Evolutionary conservation across 2,888 invertebrate species (phyloP).

Genomic region (Carterocephalus palaemon): DNA sequence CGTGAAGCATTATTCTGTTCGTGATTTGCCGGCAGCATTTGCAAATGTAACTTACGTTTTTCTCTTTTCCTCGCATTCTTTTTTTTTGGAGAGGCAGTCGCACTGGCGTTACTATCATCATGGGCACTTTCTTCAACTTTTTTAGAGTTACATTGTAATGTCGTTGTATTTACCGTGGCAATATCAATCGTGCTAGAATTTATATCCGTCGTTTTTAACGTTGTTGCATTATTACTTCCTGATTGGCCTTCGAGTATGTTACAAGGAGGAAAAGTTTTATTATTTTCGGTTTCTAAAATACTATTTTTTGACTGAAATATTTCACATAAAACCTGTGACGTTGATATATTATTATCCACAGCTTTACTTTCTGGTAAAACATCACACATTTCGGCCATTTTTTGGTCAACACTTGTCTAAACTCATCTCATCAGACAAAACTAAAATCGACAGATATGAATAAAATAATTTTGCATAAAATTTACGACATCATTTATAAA

Average conservation of each 20-base stretch:
- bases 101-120: constrained; percentile 1
- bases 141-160: neutral
- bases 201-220: neutral
- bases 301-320: constrained; percentile 22
- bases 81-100: constrained; percentile 37
- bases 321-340: constrained; percentile 32
- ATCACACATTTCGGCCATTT: constrained; percentile 47
- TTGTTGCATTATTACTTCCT: neutral
- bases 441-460: constrained; percentile 67
- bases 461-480: constrained; percentile 98
- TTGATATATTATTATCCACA: constrained; percentile 41
- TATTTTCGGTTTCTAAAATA: constrained; percentile 30
- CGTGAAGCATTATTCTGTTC: constrained; percentile 31
- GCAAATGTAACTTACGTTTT: constrained; percentile 45
- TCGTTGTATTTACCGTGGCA: neutral
- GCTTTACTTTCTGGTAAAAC: constrained; percentile 41
- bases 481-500: too few species aligned
- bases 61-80: constrained; percentile 57
- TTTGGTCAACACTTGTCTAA: constrained; percentile 1
- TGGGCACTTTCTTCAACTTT: too few species aligned
- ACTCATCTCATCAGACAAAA: constrained; percentile 4
- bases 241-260: neutral
- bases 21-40: constrained; percentile 41
- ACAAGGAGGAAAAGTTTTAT: constrained; percentile 32
- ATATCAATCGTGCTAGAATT: neutral